These are phyloP conservation scores for Vespertilio murinus DNA, from an alignment of 2,797 vertebrate genomes.

Conservation along the genomic window DNA sequence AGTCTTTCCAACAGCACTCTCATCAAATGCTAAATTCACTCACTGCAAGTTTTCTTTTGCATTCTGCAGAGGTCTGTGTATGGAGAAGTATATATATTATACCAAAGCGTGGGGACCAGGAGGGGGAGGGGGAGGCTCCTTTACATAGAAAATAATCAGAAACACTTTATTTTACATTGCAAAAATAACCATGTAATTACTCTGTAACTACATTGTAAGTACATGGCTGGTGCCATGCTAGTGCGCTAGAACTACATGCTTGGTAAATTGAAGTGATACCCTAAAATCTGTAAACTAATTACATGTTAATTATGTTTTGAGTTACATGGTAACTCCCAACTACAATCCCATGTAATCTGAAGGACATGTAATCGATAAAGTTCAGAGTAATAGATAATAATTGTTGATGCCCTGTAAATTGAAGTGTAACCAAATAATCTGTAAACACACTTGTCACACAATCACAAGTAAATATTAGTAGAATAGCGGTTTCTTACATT, in stretches of 20 bases:
- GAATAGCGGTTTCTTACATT: constrained; percentile 90
- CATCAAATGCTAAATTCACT: constrained; percentile 93
- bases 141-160: constrained; percentile 89
- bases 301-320: constrained; percentile 83
- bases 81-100: constrained; percentile 94
- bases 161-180: constrained; percentile 90
- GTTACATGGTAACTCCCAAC: constrained; percentile 86
- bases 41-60: constrained; percentile 95
- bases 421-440: constrained; percentile 91
- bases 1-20: constrained; percentile 98
- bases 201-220: constrained; percentile 86
- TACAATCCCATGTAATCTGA: constrained; percentile 81
- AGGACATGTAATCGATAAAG: constrained; percentile 82
- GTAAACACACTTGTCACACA: constrained; percentile 99
- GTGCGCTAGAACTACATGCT: constrained; percentile 83
- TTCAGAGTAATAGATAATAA: constrained; percentile 87
- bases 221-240: constrained; percentile 85
- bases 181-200: constrained; percentile 90
- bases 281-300: constrained; percentile 82
- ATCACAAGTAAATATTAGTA: constrained; percentile 95
- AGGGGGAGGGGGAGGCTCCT: constrained; percentile 78
- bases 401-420: constrained; percentile 89
- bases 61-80: constrained; percentile 96
- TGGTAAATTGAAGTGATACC: constrained; percentile 82
- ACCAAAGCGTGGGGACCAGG: constrained; percentile 86